phyloP scores from a whole-genome alignment of 2,888 invertebrate genomes.

The Lypha dubia region DNA sequence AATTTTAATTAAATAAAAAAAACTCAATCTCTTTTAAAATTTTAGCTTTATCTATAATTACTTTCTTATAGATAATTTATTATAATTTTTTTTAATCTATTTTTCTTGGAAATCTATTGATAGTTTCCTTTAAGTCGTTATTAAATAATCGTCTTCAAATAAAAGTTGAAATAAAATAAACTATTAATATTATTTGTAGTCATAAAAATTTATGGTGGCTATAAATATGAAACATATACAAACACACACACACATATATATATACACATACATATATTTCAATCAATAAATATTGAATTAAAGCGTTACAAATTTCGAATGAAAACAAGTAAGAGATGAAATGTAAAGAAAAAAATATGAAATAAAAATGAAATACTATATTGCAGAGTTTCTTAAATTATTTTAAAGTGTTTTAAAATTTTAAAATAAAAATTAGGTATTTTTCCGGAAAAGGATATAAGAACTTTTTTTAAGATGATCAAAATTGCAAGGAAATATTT shows the following conservation, averaged over 20 bases:
- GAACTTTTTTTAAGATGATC: too few relatives aligned
- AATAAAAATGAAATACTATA: slow-evolving; percentile 48
- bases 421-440: too few relatives aligned
- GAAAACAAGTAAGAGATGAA: slow-evolving; percentile 50
- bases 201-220: slow-evolving; percentile 67
- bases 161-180: background rate
- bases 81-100: background rate
- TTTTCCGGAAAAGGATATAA: too few relatives aligned
- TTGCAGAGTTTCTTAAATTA: slow-evolving; percentile 28
- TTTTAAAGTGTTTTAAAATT: too few relatives aligned
- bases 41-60: background rate
- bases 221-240: slow-evolving; percentile 49
- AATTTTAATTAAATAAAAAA: background rate
- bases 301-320: slow-evolving; percentile 53
- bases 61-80: background rate
- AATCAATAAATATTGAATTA: slow-evolving; percentile 69
- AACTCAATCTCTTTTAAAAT: too few relatives aligned
- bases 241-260: slow-evolving; percentile 20
- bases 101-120: slow-evolving; percentile 1
- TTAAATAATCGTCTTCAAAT: slow-evolving; percentile 29
- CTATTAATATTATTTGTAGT: slow-evolving; percentile 33
- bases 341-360: slow-evolving; percentile 58
- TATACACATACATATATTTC: slow-evolving; percentile 42
- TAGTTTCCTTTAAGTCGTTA: slow-evolving; percentile 31
- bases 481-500: too few relatives aligned